phyloP scores from a whole-genome alignment of 2,113 vertebrate species.

The Phrynosoma blainvillii region DNA sequence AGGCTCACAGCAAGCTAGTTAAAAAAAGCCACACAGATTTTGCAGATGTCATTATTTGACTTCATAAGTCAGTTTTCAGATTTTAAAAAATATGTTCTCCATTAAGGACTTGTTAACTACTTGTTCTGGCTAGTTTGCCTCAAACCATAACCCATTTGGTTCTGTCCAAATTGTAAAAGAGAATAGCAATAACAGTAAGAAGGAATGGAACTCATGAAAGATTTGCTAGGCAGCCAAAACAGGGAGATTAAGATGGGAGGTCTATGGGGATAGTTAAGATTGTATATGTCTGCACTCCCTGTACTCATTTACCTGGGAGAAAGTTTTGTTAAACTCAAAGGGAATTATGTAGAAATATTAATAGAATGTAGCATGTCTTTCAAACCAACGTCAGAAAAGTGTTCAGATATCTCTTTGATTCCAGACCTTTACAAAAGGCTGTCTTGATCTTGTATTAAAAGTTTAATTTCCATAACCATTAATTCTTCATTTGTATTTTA shows the following conservation, averaged over 20 bases:
- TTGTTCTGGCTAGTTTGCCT: not conserved
- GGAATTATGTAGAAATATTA: not conserved
- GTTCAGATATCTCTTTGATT: not conserved
- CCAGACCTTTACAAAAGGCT: not conserved
- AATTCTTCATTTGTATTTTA: not conserved
- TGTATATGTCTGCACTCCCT: not conserved
- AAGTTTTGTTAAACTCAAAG: not conserved
- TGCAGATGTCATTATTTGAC: not conserved
- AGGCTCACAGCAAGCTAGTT: not conserved
- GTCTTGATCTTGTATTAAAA: not conserved
- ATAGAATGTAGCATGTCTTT: not conserved
- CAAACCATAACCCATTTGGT: not conserved
- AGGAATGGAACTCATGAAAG: not conserved
- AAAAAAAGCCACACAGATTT: not conserved
- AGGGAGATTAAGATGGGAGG: not conserved
- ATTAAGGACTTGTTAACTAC: not conserved
- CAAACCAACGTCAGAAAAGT: not conserved
- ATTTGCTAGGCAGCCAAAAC: not conserved
- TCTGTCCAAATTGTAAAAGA: not conserved
- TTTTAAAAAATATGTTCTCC: not conserved
- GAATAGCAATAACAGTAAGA: not conserved
- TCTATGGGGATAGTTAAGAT: not conserved
- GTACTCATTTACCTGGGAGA: not conserved
- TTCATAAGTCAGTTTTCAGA: not conserved
- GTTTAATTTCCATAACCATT: not conserved